Conservation (phyloP, 2,113 vertebrate species). For the Gila orcuttii region DNA sequence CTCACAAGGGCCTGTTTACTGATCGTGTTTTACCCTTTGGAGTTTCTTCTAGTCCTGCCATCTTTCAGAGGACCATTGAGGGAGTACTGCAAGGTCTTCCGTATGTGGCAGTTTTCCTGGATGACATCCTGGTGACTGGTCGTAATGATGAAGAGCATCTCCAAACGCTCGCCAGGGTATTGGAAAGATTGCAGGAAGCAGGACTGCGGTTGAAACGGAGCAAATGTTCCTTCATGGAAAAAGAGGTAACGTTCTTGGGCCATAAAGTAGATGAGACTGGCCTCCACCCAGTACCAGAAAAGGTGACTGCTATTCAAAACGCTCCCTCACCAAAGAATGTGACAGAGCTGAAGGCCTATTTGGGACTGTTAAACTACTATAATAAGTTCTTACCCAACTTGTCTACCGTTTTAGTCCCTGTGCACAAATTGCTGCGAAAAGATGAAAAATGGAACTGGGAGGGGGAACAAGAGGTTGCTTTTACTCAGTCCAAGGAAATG, state of each 20-base stretch:
- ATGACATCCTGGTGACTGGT: too few relatives aligned
- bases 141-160: too few relatives aligned
- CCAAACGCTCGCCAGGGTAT: too few relatives aligned
- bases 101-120: background rate
- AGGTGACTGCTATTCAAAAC: background rate
- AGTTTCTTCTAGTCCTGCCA: too few relatives aligned
- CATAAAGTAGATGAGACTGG: background rate
- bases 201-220: too few relatives aligned
- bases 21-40: too few relatives aligned
- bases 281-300: background rate
- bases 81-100: constrained; percentile 27
- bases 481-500: too few relatives aligned
- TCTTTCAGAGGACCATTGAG: too few relatives aligned
- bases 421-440: background rate
- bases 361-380: background rate
- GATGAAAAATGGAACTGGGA: constrained; percentile 5
- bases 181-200: too few relatives aligned
- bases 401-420: background rate
- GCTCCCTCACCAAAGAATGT: background rate
- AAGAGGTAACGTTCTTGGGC: background rate
- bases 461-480: background rate
- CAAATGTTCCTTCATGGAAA: too few relatives aligned
- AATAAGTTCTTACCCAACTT: constrained; percentile 41
- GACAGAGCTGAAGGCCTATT: background rate
- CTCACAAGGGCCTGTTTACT: constrained; percentile 33